Conservation (phyloP, 2,888 invertebrate species). For the Eilema depressum region DNA sequence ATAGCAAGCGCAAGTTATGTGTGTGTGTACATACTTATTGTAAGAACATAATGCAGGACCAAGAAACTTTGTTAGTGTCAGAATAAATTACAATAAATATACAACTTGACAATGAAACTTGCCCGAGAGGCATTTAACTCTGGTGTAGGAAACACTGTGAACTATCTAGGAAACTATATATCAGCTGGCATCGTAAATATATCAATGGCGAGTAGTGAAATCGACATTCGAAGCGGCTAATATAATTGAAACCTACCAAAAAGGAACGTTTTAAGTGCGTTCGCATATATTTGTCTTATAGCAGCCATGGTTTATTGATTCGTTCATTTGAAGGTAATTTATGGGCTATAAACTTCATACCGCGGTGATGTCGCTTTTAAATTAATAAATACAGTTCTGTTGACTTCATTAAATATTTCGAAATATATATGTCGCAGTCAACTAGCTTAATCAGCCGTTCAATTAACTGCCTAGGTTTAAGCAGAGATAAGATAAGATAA, state of each 20-base stretch:
- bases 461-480: too few species aligned
- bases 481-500: too few species aligned
- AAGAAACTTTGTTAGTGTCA: conserved; percentile 57
- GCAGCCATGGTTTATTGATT: conserved; percentile 48
- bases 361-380: conserved; percentile 21
- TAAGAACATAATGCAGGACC: conserved; percentile 48
- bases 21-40: conserved; percentile 54
- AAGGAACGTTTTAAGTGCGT: conserved; percentile 54
- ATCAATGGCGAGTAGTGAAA: conserved; percentile 54
- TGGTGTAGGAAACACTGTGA: conserved; percentile 47
- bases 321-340: conserved; percentile 41
- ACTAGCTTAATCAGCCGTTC: too few species aligned
- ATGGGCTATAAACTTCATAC: conserved; percentile 36
- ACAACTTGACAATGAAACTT: conserved; percentile 63
- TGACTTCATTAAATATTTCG: conserved; percentile 30
- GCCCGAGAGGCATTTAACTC: conserved; percentile 50
- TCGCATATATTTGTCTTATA: conserved; percentile 51
- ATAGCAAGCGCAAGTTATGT: conserved; percentile 58
- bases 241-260: conserved; percentile 68
- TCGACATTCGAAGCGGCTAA: conserved; percentile 60
- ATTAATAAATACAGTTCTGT: conserved; percentile 23
- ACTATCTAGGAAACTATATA: conserved; percentile 65
- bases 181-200: conserved; percentile 63
- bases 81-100: conserved; percentile 72
- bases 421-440: too few species aligned